Percentiles rank a stretch among this genome's conserved stretches.
Evolutionary conservation across 2,113 vertebrate genomes (phyloP).

Genomic region (Corythaixoides concolor): DNA sequence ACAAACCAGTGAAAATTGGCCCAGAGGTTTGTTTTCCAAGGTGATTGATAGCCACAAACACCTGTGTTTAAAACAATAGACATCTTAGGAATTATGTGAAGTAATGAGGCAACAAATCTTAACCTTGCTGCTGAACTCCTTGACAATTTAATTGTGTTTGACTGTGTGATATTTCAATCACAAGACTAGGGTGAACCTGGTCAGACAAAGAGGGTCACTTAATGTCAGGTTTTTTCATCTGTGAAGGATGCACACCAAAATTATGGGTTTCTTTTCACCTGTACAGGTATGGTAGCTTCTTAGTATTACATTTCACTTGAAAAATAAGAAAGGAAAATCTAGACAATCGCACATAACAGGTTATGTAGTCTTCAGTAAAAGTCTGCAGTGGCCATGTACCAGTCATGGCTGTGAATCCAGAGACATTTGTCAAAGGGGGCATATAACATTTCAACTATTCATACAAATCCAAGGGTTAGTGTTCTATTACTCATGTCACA

Average conservation of each 20-base stretch:
- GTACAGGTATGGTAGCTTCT: not conserved
- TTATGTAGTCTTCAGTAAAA: not conserved
- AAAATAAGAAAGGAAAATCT: not conserved
- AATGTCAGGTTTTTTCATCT: not conserved
- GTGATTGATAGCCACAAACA: slow-evolving; percentile 77
- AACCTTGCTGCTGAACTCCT: slow-evolving; percentile 53
- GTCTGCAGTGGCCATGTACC: not conserved
- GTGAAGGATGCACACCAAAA: not conserved
- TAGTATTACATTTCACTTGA: not conserved
- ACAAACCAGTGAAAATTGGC: slow-evolving; percentile 51
- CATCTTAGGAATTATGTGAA: slow-evolving; percentile 68
- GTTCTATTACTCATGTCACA: not conserved
- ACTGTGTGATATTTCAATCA: slow-evolving; percentile 66
- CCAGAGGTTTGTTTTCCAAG: not conserved
- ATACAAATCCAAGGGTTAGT: not conserved
- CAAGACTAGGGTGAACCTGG: not conserved
- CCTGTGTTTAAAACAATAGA: slow-evolving; percentile 75
- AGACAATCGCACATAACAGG: not conserved
- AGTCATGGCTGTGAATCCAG: not conserved
- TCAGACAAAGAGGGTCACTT: not conserved
- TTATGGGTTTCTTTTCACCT: not conserved
- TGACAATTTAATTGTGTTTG: slow-evolving; percentile 66
- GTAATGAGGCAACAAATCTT: slow-evolving; percentile 61
- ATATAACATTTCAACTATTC: not conserved
- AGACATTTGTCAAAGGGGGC: not conserved